A percentile compares a stretch with the other conserved stretches of the same genome.
Conservation (phyloP, 2,797 vertebrate genomes). For the Podargus strigoides region DNA sequence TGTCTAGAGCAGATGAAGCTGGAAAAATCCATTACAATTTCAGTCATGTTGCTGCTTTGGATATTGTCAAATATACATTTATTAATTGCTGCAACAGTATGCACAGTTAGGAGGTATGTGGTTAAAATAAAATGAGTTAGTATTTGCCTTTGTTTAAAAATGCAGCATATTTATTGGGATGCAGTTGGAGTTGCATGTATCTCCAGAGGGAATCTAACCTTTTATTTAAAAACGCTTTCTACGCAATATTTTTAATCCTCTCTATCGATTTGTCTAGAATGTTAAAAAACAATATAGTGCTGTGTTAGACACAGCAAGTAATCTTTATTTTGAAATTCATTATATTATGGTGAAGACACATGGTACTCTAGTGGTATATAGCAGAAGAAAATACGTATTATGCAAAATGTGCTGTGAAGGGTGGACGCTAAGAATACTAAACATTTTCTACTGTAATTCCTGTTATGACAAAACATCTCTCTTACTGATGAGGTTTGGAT, state of each 20-base stretch:
- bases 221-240: background rate
- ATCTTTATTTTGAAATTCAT: background rate
- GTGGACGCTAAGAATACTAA: slow-evolving; percentile 18
- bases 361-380: background rate
- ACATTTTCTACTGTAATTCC: slow-evolving; percentile 8
- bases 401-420: slow-evolving; percentile 33
- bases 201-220: background rate
- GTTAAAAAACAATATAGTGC: background rate
- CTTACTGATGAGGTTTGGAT: slow-evolving; percentile 20
- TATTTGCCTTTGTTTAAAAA: slow-evolving; percentile 8
- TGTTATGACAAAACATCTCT: slow-evolving; percentile 30
- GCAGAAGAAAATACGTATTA: background rate
- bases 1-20: background rate
- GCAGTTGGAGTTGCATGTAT: background rate
- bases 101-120: background rate
- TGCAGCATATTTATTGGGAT: background rate
- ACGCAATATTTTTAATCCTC: background rate
- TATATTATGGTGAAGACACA: background rate
- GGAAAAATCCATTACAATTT: background rate
- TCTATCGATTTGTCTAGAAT: background rate
- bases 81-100: background rate
- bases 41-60: accelerated
- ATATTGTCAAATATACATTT: background rate
- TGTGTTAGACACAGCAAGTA: background rate
- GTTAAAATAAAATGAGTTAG: background rate